A percentile compares a stretch with the other conserved stretches of the same genome.
phyloP scores from a whole-genome alignment of 2,797 vertebrate genomes.

The Siniperca undulata region DNA sequence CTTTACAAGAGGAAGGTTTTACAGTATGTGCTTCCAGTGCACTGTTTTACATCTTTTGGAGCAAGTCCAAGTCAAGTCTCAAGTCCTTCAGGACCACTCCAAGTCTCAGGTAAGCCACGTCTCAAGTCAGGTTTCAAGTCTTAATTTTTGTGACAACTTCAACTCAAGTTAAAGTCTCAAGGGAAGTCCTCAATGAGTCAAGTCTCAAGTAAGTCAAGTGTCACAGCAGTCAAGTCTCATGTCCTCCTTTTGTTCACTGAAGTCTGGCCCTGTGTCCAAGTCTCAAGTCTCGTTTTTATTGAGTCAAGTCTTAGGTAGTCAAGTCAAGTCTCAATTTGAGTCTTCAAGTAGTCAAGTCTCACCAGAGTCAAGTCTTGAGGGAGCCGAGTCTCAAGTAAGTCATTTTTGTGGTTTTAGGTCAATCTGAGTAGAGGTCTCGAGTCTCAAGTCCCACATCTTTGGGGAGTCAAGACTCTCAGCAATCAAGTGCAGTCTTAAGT shows the following conservation, averaged over 20 bases:
- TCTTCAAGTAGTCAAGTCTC: not conserved
- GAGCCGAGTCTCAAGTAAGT: not conserved
- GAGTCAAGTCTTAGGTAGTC: not conserved
- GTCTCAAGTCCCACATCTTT: not conserved
- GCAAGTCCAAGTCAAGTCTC: not conserved
- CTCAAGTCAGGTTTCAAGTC: not conserved
- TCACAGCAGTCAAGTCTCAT: not conserved
- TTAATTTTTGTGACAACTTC: not conserved
- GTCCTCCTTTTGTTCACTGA: not conserved
- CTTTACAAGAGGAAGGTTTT: constrained; percentile 21
- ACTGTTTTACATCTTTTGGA: not conserved
- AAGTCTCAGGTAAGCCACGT: not conserved
- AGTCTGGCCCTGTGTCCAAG: not conserved
- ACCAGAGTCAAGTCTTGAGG: too few species aligned
- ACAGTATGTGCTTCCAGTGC: constrained; percentile 7
- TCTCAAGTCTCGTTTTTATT: not conserved
- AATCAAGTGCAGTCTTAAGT: not conserved
- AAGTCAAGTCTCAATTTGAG: not conserved
- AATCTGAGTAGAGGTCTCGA: not conserved
- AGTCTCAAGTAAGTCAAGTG: not conserved
- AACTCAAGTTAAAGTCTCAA: not conserved
- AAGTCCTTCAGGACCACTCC: not conserved
- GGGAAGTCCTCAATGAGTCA: not conserved
- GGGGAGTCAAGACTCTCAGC: not conserved
- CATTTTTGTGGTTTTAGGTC: too few species aligned